phyloP scores from a whole-genome alignment of 2,797 vertebrate genomes.

The Tragopan temminckii region DNA sequence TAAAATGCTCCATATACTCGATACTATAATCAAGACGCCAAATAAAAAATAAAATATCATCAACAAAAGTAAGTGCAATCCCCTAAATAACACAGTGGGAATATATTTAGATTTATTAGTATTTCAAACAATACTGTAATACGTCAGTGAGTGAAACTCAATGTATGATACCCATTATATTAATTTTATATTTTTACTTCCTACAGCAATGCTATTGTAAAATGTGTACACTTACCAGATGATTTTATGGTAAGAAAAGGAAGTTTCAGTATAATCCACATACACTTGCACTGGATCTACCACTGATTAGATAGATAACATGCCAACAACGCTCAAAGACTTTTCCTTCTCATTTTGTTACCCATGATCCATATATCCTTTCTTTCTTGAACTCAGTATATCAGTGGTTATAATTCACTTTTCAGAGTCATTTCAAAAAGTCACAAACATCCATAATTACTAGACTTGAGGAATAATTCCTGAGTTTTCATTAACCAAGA shows the following conservation, averaged over 20 bases:
- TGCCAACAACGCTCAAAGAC: neutral
- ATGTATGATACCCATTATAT: neutral
- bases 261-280: neutral
- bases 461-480: neutral
- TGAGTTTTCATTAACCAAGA: constrained; percentile 44
- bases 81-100: neutral
- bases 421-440: constrained; percentile 19
- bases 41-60: neutral
- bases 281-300: neutral
- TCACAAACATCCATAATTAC: neutral
- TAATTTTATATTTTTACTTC: neutral
- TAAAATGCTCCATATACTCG: neutral
- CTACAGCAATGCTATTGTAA: neutral
- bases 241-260: neutral
- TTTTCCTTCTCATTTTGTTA: constrained; percentile 1
- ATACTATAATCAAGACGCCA: neutral
- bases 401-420: neutral
- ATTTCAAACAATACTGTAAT: neutral
- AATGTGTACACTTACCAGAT: neutral
- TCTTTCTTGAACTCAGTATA: neutral
- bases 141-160: neutral
- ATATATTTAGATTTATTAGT: neutral
- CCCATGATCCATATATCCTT: neutral
- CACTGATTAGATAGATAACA: neutral
- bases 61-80: neutral